These are phyloP conservation scores for Incurvaria masculella DNA, from an alignment of 2,888 invertebrate species.

Conservation along the genomic window DNA sequence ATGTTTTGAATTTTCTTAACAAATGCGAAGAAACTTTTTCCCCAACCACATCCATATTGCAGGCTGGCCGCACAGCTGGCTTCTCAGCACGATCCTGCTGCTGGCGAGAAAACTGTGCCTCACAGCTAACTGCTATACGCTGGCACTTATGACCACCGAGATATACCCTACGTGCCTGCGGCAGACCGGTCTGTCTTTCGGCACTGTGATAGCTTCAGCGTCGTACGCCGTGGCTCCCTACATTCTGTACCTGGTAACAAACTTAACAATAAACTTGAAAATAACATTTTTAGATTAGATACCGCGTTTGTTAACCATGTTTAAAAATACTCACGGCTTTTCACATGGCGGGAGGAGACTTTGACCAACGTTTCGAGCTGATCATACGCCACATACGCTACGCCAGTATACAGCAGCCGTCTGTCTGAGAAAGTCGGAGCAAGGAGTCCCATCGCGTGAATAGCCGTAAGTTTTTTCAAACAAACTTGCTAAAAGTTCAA, in stretches of 20 bases:
- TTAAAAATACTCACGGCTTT: not conserved
- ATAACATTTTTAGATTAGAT: too few relatives aligned
- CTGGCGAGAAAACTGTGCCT: slow-evolving; percentile 50
- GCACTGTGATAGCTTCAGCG: slow-evolving; percentile 52
- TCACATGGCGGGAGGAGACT: too few relatives aligned
- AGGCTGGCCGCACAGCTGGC: slow-evolving; percentile 24
- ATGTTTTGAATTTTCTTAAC: too few relatives aligned
- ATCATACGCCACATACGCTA: too few relatives aligned
- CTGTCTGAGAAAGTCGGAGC: too few relatives aligned
- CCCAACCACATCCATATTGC: too few relatives aligned
- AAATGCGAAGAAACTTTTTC: too few relatives aligned
- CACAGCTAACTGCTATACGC: slow-evolving; percentile 55
- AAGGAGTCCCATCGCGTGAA: too few relatives aligned
- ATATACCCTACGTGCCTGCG: slow-evolving; percentile 65
- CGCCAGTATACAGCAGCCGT: too few relatives aligned
- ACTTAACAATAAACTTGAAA: not conserved
- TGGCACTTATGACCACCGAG: slow-evolving; percentile 61
- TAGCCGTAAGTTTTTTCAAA: too few relatives aligned
- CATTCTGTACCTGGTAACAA: slow-evolving; percentile 54
- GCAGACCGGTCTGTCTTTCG: slow-evolving; percentile 61
- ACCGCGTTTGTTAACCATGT: not conserved
- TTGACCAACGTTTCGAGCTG: too few relatives aligned
- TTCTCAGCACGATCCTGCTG: slow-evolving; percentile 31
- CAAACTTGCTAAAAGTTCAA: too few relatives aligned
- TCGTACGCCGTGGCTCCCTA: slow-evolving; percentile 59